Evolutionary conservation across 2,888 invertebrate species (phyloP).

Genomic region (Camptogramma bilineatum): DNA sequence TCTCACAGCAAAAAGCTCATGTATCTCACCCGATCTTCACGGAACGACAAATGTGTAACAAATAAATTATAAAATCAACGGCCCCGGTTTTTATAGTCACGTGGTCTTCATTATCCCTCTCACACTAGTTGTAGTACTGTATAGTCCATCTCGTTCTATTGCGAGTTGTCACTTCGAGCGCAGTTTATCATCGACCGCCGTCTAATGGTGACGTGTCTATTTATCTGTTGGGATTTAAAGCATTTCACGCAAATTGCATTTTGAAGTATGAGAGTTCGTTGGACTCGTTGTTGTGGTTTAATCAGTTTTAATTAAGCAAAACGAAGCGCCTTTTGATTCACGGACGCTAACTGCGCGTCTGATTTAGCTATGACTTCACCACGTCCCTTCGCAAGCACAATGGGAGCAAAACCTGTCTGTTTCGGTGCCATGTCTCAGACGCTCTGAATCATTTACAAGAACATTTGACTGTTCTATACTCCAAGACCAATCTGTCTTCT

Average conservation of each 20-base stretch:
- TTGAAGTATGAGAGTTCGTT: conserved; percentile 68
- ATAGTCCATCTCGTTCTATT: conserved; percentile 59
- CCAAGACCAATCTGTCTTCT: not conserved
- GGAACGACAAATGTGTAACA: conserved; percentile 85
- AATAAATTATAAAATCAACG: conserved; percentile 86
- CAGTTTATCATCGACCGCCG: conserved; percentile 78
- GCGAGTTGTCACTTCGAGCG: conserved; percentile 68
- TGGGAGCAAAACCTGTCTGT: conserved; percentile 14
- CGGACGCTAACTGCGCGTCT: conserved; percentile 39
- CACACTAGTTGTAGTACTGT: conserved; percentile 47
- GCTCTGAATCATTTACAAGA: conserved; percentile 7
- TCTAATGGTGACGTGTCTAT: conserved; percentile 79
- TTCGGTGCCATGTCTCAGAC: conserved; percentile 12
- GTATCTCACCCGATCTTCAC: conserved; percentile 83
- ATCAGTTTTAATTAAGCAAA: conserved; percentile 53
- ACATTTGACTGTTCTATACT: not conserved
- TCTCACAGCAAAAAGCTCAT: conserved; percentile 81
- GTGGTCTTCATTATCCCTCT: conserved; percentile 61
- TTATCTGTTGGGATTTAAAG: conserved; percentile 69
- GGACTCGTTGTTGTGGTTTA: conserved; percentile 61
- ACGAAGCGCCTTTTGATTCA: conserved; percentile 46
- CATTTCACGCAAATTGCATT: conserved; percentile 68
- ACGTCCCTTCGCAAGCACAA: conserved; percentile 28
- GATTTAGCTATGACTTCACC: conserved; percentile 45
- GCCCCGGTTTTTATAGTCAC: conserved; percentile 78